Evolutionary conservation across 2,888 invertebrate species (phyloP), one percentile per base, ranked within the genome.

Genomic region (Nebria salina): DNA sequence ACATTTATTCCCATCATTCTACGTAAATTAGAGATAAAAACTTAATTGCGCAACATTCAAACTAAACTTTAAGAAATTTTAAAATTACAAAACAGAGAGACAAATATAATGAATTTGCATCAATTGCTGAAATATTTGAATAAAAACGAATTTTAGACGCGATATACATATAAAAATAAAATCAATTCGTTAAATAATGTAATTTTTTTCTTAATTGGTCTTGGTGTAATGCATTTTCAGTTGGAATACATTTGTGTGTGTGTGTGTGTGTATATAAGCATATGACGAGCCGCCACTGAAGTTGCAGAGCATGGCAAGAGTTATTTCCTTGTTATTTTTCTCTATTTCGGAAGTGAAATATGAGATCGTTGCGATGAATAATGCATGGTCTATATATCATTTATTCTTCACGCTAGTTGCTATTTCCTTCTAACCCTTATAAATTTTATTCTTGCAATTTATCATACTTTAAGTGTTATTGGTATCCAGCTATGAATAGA

Each of bases 361-460:
- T 91, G 90, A 90, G 90, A 91, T 91, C 91, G 91, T 91, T 90
- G 90, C 90, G 90, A 90, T 91, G 91, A 91, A 91, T 91, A 91
- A 91, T 91, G 91, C 91, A 91, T 91, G 90, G 89, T 87, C 89
- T 89, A 90, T 91, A 91, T 91, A 90, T 91, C 90, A 91, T 85
- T 84, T 84, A 84, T 83, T 79, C 82, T 82, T 76, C 81, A 76
- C 81, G 81, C 76, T 76, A 81, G 81, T 81, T 81, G 81, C 81
- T 65, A 73, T 81, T 81, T 81, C 81, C 82, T 82, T 82, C 78
- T 77, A 83, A 76, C 83, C 83, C 83, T 83, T 83, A 83, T 83
- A 83, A 83, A 83, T 83, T 83, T 83, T 82, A 83, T 83, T 83
- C 82, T 82, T 83, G 77, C 82, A 83, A 83, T 82, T 81, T 81